A percentile compares a stretch with the other conserved stretches of the same genome.
phyloP scores from a whole-genome alignment of 2,797 vertebrate genomes.

The Semaprochilodus insignis region DNA sequence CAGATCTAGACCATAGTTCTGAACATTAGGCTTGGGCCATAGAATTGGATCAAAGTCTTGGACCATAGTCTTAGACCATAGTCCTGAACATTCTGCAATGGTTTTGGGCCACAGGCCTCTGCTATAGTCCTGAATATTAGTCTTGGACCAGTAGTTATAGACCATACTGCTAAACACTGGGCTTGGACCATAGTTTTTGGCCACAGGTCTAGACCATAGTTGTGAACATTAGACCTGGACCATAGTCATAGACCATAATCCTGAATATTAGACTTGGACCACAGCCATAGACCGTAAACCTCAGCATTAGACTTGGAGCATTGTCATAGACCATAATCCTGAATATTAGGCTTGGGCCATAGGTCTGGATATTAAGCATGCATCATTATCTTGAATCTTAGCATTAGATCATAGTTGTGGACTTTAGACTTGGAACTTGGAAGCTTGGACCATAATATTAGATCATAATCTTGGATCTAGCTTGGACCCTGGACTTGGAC shows the following conservation, averaged over 20 bases:
- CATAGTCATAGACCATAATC: not conserved
- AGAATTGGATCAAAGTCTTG: not conserved
- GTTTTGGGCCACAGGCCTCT: not conserved
- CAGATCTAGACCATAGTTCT: too few species aligned
- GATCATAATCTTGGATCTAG: not conserved
- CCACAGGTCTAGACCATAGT: too few species aligned
- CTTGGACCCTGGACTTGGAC: not conserved
- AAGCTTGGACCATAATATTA: not conserved
- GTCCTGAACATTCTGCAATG: too few species aligned
- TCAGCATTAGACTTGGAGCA: not conserved
- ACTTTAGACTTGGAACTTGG: too few species aligned
- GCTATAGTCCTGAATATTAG: not conserved
- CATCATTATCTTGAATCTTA: not conserved
- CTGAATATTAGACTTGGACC: not conserved
- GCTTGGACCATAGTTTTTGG: not conserved
- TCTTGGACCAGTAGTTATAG: too few species aligned
- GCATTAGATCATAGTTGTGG: too few species aligned
- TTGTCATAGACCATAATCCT: too few species aligned
- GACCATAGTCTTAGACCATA: too few species aligned
- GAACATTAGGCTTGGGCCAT: too few species aligned
- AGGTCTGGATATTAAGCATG: not conserved
- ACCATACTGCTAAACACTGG: not conserved
- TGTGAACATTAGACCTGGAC: too few species aligned
- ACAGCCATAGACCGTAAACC: not conserved
- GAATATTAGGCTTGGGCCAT: not conserved